Conservation (phyloP, 2,797 vertebrate genomes). For the Ambastaia sidthimunki region DNA sequence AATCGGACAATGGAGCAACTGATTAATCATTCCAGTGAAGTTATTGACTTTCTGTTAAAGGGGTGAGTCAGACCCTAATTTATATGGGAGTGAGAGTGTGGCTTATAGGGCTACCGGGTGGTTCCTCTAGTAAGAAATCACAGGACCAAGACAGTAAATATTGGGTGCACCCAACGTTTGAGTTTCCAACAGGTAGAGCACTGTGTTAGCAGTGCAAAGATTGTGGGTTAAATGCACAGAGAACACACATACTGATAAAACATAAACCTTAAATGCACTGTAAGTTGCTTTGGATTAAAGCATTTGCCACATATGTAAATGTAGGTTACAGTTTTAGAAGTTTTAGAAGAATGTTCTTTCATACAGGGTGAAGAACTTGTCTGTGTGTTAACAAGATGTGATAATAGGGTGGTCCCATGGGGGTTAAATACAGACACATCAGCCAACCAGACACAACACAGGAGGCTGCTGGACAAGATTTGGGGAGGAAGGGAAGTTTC, state of each 20-base stretch:
- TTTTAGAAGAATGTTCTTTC: background rate
- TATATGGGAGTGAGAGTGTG: slow-evolving; percentile 62
- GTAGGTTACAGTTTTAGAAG: background rate
- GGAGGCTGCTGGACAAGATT: slow-evolving; percentile 39
- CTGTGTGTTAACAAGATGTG: background rate
- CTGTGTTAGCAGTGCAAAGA: background rate
- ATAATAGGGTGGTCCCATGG: slow-evolving; percentile 64
- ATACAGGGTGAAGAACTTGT: slow-evolving; percentile 27
- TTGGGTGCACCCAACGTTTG: background rate
- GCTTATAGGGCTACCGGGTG: slow-evolving; percentile 58
- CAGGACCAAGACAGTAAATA: background rate
- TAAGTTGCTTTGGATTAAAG: too few species aligned
- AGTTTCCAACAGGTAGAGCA: background rate
- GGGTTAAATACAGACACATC: slow-evolving; percentile 76
- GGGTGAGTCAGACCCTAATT: slow-evolving; percentile 77
- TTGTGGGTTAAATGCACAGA: too few species aligned
- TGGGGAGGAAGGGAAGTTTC: slow-evolving; percentile 47
- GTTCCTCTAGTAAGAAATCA: background rate
- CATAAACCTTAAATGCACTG: too few species aligned
- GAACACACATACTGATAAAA: too few species aligned
- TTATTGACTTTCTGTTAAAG: slow-evolving; percentile 83
- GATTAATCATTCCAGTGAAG: slow-evolving; percentile 83
- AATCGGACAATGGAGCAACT: slow-evolving; percentile 68
- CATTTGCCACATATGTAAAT: too few species aligned
- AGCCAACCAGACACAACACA: slow-evolving; percentile 75